phyloP scores from a whole-genome alignment of 2,797 vertebrate species.

The Notamacropus eugenii region DNA sequence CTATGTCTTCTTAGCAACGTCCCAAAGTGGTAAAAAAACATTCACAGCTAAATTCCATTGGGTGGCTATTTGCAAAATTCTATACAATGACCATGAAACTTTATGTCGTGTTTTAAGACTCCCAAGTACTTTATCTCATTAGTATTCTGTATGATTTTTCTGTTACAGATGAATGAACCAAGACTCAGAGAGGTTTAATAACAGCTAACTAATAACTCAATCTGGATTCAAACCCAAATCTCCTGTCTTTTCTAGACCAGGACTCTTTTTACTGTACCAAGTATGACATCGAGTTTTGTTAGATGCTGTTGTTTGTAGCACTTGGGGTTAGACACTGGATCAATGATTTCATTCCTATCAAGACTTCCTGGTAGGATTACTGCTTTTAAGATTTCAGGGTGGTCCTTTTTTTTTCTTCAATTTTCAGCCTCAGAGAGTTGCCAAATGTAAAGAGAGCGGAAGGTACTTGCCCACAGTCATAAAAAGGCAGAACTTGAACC shows the following conservation, averaged over 20 bases:
- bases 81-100: not conserved
- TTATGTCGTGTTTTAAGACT: not conserved
- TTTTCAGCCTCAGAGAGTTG: not conserved
- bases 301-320: not conserved
- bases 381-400: not conserved
- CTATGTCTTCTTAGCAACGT: not conserved
- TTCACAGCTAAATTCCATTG: conserved; percentile 22
- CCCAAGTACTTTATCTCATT: not conserved
- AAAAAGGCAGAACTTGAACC: not conserved
- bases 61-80: not conserved
- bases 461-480: not conserved
- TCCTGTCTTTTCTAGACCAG: not conserved
- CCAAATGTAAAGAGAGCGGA: not conserved
- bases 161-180: not conserved
- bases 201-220: not conserved
- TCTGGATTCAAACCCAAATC: not conserved
- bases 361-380: not conserved
- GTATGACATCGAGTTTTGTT: not conserved
- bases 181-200: not conserved
- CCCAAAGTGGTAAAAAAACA: not conserved
- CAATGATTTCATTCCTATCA: not conserved
- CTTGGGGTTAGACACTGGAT: not conserved
- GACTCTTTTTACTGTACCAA: not conserved
- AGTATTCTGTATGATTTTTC: not conserved
- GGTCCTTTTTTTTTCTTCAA: not conserved